Evolutionary conservation across 2,888 invertebrate species (phyloP).

Genomic region (Drosophila demipolita): DNA sequence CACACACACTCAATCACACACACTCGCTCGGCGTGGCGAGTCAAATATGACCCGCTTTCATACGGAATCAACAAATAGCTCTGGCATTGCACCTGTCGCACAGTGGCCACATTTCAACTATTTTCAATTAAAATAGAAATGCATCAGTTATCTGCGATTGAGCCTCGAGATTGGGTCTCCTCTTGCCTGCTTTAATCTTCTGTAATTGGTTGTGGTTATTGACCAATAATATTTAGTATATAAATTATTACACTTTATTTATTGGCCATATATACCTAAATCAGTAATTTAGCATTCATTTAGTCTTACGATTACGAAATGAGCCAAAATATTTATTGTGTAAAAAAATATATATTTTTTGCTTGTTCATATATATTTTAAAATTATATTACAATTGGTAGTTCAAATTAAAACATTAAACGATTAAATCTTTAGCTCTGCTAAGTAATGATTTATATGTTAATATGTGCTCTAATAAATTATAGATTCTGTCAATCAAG

Average conservation of each 20-base stretch:
- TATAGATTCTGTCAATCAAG: background rate
- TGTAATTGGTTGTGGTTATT: background rate
- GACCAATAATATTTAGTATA: background rate
- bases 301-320: background rate
- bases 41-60: slow-evolving; percentile 76
- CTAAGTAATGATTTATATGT: too few relatives aligned
- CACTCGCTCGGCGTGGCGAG: background rate
- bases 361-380: background rate
- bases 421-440: background rate
- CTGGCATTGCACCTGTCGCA: slow-evolving; percentile 32
- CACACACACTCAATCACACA: background rate
- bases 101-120: slow-evolving; percentile 38
- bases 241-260: background rate
- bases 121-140: background rate
- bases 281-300: background rate
- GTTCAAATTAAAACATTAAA: background rate
- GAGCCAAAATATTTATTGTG: too few relatives aligned
- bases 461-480: background rate
- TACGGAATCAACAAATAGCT: slow-evolving; percentile 43
- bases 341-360: background rate
- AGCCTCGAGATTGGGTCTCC: background rate
- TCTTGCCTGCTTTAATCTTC: background rate
- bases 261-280: background rate
- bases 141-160: background rate
- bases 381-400: background rate